Evolutionary conservation across 2,888 invertebrate genomes (phyloP).

Genomic region (Limnephilus marmoratus): DNA sequence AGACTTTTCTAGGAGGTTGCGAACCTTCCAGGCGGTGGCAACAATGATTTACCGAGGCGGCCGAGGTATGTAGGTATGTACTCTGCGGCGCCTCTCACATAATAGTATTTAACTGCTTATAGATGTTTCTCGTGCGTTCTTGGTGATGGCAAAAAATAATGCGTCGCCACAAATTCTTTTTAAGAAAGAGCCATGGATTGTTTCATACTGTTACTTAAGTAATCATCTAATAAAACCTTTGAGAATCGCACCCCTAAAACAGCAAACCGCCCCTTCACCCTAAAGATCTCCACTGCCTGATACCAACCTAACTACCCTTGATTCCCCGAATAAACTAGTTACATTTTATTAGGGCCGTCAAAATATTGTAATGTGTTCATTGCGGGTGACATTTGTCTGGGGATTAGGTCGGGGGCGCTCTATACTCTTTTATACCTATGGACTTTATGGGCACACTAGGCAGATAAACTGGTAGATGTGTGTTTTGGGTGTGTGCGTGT

Average conservation of each 20-base stretch:
- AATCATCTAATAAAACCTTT: background rate
- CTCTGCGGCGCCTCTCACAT: too few species aligned
- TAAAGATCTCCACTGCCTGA: background rate
- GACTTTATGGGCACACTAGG: background rate
- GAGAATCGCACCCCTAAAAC: background rate
- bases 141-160: too few species aligned
- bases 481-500: background rate
- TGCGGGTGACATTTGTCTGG: conserved; percentile 32
- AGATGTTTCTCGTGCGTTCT: too few species aligned
- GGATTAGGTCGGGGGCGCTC: background rate
- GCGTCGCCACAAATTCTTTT: too few species aligned
- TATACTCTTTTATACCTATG: background rate
- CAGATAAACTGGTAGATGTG: background rate
- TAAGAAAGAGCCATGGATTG: background rate
- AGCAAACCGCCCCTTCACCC: background rate
- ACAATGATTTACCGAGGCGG: too few species aligned
- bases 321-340: conserved; percentile 58
- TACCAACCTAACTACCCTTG: conserved; percentile 29
- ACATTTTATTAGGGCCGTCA: conserved; percentile 63
- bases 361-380: conserved; percentile 63
- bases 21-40: too few species aligned
- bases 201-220: background rate
- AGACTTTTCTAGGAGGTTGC: too few species aligned
- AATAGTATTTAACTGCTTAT: too few species aligned
- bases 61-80: too few species aligned